Conservation (phyloP, 2,888 invertebrate species). For the Chesias legatella region DNA sequence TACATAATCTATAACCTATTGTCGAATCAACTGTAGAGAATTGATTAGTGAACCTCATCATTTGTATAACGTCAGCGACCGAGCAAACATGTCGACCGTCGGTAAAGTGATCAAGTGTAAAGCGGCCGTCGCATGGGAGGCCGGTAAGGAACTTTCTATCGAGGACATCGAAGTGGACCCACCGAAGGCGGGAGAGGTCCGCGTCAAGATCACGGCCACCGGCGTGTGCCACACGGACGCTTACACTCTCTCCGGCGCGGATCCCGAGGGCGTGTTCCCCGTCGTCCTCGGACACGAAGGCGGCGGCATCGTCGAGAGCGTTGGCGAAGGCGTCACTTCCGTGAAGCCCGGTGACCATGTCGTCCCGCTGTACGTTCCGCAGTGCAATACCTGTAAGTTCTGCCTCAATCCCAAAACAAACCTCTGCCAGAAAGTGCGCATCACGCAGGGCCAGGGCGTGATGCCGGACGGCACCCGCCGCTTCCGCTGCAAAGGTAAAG, state of each 20-base stretch:
- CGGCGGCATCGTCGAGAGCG: conserved; percentile 96
- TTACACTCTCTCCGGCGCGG: conserved; percentile 92
- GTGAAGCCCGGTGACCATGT: conserved; percentile 97
- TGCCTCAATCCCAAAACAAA: conserved; percentile 98
- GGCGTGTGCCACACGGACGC: conserved; percentile 96
- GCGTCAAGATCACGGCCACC: conserved; percentile 88
- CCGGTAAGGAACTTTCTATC: conserved; percentile 92
- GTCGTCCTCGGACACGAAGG: conserved; percentile 98
- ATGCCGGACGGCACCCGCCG: conserved; percentile 96
- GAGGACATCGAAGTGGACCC: conserved; percentile 97
- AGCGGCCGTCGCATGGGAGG: conserved; percentile 98
- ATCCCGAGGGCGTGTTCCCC: conserved; percentile 95
- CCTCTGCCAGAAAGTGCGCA: conserved; percentile 95
- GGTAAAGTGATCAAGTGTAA: conserved; percentile 91
- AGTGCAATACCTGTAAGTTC: conserved; percentile 98
- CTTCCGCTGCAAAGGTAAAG: conserved; percentile 88
- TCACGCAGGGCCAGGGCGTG: conserved; percentile 91
- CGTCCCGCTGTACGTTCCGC: conserved; percentile 97
- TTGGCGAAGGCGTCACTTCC: conserved; percentile 94
- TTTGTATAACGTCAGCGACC: conserved; percentile 37
- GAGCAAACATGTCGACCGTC: conserved; percentile 60
- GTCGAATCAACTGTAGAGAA: conserved; percentile 9
- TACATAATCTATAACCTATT: conserved; percentile 35
- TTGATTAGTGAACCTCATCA: conserved; percentile 23
- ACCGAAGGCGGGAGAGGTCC: conserved; percentile 95